Conservation (phyloP, 2,888 invertebrate species). For the Globia sparganii region DNA sequence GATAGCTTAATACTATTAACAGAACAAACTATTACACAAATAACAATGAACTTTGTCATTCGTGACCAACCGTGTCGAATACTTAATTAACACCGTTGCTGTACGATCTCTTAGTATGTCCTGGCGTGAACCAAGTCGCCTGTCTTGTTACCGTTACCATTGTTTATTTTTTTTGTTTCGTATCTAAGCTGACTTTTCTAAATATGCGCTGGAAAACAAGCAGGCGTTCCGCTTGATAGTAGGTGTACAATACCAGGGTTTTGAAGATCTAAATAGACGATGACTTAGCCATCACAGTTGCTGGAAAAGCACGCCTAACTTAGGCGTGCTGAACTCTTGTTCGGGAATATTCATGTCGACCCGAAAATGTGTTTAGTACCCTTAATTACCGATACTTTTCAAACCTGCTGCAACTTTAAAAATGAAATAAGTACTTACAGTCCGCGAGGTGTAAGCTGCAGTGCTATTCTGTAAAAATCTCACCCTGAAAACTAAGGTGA, state of each 20-base stretch:
- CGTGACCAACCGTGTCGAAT: constrained; percentile 25
- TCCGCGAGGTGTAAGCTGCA: too few species aligned
- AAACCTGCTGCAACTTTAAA: too few species aligned
- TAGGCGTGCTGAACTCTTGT: not conserved
- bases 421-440: not conserved
- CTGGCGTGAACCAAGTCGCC: not conserved
- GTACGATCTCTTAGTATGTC: not conserved
- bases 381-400: not conserved
- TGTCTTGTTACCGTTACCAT: constrained; percentile 18
- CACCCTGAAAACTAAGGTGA: too few species aligned
- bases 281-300: not conserved
- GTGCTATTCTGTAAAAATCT: too few species aligned
- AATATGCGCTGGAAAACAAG: not conserved
- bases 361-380: not conserved
- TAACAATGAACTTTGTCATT: constrained; percentile 35
- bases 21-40: constrained; percentile 24
- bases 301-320: too few species aligned
- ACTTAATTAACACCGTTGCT: constrained; percentile 5
- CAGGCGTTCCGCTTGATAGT: not conserved
- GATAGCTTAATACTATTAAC: constrained; percentile 26
- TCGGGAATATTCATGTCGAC: not conserved
- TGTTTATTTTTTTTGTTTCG: constrained; percentile 7
- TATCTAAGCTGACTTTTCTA: not conserved
- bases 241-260: not conserved
- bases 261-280: not conserved